Evolutionary conservation across 2,888 invertebrate genomes (phyloP).

Genomic region (Diarsia mendica): DNA sequence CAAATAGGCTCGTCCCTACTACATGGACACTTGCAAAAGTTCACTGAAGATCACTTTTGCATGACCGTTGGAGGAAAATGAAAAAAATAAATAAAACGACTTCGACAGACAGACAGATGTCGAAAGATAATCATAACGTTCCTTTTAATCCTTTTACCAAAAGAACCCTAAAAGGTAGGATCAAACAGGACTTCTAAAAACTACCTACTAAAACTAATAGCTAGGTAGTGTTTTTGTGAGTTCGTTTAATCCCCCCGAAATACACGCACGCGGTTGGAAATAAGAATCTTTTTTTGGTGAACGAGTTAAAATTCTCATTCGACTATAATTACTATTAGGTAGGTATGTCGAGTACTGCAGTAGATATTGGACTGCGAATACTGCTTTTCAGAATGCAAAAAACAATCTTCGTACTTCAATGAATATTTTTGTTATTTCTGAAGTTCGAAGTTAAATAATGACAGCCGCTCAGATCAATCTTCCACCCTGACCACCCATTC

Average conservation of each 20-base stretch:
- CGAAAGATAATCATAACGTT: background rate
- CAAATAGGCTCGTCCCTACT: background rate
- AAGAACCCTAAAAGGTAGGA: conserved; percentile 2
- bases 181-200: conserved; percentile 16
- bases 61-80: background rate
- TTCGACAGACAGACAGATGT: background rate
- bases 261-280: conserved; percentile 34
- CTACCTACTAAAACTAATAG: background rate
- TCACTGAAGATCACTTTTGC: background rate
- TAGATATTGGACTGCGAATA: background rate
- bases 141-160: background rate
- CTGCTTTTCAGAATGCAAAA: background rate
- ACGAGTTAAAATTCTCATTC: conserved; percentile 34
- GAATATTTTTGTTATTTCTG: too few relatives aligned
- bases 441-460: too few relatives aligned
- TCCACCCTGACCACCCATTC: too few relatives aligned
- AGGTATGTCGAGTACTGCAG: conserved; percentile 4
- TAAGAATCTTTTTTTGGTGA: conserved; percentile 39
- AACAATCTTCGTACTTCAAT: background rate
- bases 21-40: background rate
- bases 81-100: background rate
- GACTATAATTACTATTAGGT: conserved; percentile 22
- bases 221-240: conserved; percentile 17
- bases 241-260: conserved; percentile 46
- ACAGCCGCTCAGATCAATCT: too few relatives aligned